These are phyloP conservation scores for Myotis daubentonii DNA, from an alignment of 2,797 vertebrate genomes.

Conservation along the genomic window DNA sequence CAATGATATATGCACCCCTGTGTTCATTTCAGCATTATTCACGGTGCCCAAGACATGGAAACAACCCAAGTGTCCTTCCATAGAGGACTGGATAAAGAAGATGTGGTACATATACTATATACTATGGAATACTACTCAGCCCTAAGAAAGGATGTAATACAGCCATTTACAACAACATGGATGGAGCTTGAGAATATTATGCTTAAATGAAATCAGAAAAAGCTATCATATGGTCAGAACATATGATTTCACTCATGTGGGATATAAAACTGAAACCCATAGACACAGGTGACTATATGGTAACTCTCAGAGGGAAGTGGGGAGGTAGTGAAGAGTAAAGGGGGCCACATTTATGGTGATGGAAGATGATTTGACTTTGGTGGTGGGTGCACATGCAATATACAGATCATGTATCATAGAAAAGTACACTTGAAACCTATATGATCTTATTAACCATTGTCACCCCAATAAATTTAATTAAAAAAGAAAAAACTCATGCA, in stretches of 20 bases:
- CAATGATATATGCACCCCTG: neutral
- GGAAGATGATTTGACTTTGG: neutral
- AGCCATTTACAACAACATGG: neutral
- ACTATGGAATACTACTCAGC: neutral
- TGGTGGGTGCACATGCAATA: neutral
- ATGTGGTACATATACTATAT: neutral
- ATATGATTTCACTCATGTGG: neutral
- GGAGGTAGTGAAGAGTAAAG: neutral
- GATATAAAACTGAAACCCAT: neutral
- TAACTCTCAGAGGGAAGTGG: neutral
- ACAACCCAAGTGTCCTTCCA: neutral
- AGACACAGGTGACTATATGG: neutral
- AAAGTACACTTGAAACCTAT: neutral
- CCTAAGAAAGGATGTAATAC: neutral
- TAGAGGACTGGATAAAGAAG: neutral
- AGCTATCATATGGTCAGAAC: neutral
- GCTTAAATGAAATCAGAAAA: neutral
- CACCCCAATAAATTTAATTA: neutral
- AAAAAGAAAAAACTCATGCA: neutral
- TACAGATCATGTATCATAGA: neutral
- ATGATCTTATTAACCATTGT: neutral
- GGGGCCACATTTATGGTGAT: neutral
- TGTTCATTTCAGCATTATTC: neutral
- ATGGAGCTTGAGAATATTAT: neutral
- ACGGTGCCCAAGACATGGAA: neutral